These are phyloP conservation scores for Muscicapa comitata DNA, from an alignment of 2,797 vertebrate species.

Conservation along the genomic window DNA sequence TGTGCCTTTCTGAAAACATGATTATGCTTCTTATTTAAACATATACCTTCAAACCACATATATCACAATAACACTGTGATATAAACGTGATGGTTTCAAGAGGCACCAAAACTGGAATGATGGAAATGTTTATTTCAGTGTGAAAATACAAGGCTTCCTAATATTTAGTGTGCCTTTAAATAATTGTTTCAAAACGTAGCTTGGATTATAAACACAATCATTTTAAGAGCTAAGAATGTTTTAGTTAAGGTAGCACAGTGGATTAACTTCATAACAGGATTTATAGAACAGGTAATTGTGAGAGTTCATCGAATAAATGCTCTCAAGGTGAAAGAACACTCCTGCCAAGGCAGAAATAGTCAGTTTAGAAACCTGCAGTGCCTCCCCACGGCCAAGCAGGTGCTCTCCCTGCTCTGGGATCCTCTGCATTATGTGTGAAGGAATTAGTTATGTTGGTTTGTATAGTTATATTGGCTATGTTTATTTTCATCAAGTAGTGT, in stretches of 20 bases:
- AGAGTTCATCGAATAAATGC: not conserved
- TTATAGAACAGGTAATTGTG: not conserved
- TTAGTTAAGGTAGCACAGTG: not conserved
- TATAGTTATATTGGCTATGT: no score
- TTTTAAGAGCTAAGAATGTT: not conserved
- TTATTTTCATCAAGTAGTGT: not conserved
- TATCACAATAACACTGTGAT: not conserved
- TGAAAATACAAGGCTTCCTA: not conserved
- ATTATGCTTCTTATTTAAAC: not conserved
- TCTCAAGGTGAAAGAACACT: not conserved
- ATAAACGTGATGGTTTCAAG: not conserved
- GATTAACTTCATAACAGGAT: not conserved
- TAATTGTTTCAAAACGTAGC: not conserved
- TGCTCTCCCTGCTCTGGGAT: not conserved
- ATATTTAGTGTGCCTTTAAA: not conserved
- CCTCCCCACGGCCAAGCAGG: not conserved
- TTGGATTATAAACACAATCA: not conserved
- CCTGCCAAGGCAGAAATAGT: not conserved
- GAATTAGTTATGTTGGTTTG: not conserved
- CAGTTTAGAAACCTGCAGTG: not conserved
- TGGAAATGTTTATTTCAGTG: not conserved
- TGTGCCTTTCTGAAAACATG: not conserved
- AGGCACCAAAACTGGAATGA: not conserved
- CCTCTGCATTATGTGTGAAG: not conserved
- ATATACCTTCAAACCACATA: not conserved